Conservation (phyloP, 2,797 vertebrate genomes). For the Mormyrus hasselquistii region DNA sequence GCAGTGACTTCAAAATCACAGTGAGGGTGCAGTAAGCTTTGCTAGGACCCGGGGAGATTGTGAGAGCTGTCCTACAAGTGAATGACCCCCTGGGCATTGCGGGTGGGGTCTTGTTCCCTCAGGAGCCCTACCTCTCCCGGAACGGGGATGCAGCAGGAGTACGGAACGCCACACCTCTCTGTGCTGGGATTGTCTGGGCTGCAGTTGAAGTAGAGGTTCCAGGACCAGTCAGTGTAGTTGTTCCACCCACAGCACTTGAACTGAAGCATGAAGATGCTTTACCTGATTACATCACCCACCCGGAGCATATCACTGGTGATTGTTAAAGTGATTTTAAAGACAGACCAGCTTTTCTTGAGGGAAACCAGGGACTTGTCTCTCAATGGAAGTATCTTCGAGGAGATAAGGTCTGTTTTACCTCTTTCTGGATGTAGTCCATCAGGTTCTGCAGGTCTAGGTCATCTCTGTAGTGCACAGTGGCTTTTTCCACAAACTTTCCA, state of each 20-base stretch:
- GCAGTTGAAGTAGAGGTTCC: conserved; percentile 71
- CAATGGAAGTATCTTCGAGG: background rate
- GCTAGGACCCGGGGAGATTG: background rate
- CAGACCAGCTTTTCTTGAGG: background rate
- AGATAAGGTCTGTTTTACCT: conserved; percentile 42
- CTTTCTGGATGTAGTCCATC: conserved; percentile 72
- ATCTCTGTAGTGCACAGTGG: conserved; percentile 68
- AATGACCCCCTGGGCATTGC: background rate
- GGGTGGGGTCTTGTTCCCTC: background rate
- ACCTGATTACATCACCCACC: background rate
- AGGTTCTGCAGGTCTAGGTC: conserved; percentile 72
- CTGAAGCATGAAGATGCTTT: conserved; percentile 33
- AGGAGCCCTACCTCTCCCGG: conserved; percentile 57
- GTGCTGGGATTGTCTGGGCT: conserved; percentile 59
- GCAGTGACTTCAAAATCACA: background rate
- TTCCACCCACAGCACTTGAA: conserved; percentile 70
- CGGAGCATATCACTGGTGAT: background rate
- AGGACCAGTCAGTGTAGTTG: conserved; percentile 69
- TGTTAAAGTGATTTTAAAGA: background rate
- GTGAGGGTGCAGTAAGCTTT: background rate
- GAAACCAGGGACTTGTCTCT: background rate
- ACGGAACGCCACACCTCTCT: conserved; percentile 62
- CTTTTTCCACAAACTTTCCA: conserved; percentile 65
- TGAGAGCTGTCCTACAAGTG: background rate
- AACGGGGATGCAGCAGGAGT: conserved; percentile 64